Conservation (phyloP, 1,140 invertebrate species). For the Paracyclopina nana region DNA sequence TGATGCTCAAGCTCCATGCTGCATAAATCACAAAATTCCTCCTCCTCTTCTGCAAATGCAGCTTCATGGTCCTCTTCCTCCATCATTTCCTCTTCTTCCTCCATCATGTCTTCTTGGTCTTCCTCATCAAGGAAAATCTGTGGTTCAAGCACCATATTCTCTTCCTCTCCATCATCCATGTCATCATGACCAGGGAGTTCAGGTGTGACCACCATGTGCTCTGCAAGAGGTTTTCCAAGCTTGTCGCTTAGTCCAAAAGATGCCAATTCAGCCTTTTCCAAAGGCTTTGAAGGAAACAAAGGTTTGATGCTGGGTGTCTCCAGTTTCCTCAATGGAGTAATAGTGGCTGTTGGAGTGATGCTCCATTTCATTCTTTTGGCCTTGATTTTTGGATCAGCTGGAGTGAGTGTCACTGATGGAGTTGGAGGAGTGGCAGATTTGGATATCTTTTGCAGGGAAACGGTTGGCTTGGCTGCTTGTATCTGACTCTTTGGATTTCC, state of each 20-base stretch:
- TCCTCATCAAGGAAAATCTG: no score
- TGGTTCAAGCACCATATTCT: no score
- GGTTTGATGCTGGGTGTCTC: no score
- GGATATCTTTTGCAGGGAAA: no score
- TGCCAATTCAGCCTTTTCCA: no score
- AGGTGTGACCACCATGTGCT: neutral
- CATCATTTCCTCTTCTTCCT: neutral
- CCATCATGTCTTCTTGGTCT: no score
- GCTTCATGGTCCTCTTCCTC: neutral
- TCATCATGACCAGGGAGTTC: neutral
- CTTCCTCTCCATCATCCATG: neutral
- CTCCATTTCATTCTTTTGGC: neutral
- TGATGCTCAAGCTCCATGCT: neutral
- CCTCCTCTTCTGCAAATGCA: neutral
- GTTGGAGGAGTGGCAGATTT: no score
- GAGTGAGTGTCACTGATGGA: no score
- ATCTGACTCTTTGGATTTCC: no score
- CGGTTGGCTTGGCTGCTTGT: no score
- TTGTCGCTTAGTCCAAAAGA: no score
- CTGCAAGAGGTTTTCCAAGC: neutral
- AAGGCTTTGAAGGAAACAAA: no score
- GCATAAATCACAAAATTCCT: neutral
- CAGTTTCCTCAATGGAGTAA: neutral
- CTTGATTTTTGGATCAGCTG: neutral
- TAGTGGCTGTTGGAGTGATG: neutral